These are phyloP conservation scores for Galeopsomyia nigrocyanea DNA, from an alignment of 2,888 invertebrate genomes.

Conservation along the genomic window DNA sequence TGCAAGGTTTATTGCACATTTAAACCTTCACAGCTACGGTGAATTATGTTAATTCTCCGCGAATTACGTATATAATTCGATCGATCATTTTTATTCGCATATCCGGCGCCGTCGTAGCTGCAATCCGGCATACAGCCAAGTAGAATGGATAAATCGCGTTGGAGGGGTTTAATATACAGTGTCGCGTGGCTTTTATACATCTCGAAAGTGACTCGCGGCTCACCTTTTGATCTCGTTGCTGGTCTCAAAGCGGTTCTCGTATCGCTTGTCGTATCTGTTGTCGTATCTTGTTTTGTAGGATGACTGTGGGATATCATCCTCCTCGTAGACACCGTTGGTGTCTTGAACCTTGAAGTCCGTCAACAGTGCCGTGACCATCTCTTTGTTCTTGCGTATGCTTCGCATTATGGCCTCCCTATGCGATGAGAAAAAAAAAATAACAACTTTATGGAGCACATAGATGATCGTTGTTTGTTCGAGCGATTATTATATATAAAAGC, in stretches of 20 bases:
- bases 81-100: no score
- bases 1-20: no score
- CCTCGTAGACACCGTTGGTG: constrained; percentile 18
- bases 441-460: no score
- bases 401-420: constrained; percentile 77
- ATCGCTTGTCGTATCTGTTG: constrained; percentile 53
- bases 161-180: no score
- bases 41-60: no score
- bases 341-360: constrained; percentile 77
- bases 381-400: constrained; percentile 78
- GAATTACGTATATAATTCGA: no score
- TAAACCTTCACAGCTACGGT: no score
- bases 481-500: no score
- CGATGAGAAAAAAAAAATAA: constrained; percentile 5
- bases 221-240: constrained; percentile 66
- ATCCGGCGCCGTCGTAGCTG: constrained; percentile 29
- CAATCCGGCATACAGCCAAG: constrained; percentile 29
- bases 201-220: constrained; percentile 24
- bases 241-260: constrained; percentile 54
- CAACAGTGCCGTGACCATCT: constrained; percentile 78
- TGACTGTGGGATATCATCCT: constrained; percentile 24
- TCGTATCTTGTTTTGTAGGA: constrained; percentile 50
- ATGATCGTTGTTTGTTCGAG: no score
- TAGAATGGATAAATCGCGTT: no score
- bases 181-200: no score